Base-by-base conservation (phyloP, 2,797 vertebrate genomes). In the Lutjanus campechanus region DNA sequence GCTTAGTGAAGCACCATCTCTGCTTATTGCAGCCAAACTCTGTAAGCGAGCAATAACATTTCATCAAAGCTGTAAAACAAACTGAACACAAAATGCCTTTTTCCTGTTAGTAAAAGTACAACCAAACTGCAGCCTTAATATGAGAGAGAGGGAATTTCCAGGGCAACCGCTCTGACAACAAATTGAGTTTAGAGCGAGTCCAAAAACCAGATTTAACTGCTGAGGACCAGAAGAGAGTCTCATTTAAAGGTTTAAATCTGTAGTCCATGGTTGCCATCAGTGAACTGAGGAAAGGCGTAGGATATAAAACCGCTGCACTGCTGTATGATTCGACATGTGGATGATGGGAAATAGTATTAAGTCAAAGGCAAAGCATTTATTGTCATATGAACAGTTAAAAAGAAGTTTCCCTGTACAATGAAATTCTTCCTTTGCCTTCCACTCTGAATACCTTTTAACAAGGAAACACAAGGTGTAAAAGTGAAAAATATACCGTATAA, bases 21-120 rank as follows among this genome's bases (percentile, higher is more conserved):
- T 16, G n/a, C 5, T 46, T 46, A 17, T 58, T 9, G 41, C 49
- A 49, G 56, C 77, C 65, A 54, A 75, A 73, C 46, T 60, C 36
- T 68, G 15, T 29, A 40, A 78, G 64, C 19, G 61, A 78, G 74
- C 75, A 86, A 82, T 82, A 81, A 90, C 56, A 54, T 56, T 80
- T 83, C 16, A 79, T 77, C 61, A 69, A 44, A 66, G 51, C 62
- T 72, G 66, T 7, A 43, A 66, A 40, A 59, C 62, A 56, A 81
- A 73, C 47, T 67, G 36, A 77, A 70, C 20, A 44, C 61, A 51
- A 25, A 73, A 73, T 47, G 70, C 56, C 69, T 66, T 11, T 76
- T 77, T 5, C 44, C 41, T 56, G 69, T 77, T 76, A 64, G 66
- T 71, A 51, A 82, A 82, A 73, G n/a, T 2, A 36, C 47, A 64